Conservation (phyloP, 2,113 vertebrate species). For the Alexandromys fortis region DNA sequence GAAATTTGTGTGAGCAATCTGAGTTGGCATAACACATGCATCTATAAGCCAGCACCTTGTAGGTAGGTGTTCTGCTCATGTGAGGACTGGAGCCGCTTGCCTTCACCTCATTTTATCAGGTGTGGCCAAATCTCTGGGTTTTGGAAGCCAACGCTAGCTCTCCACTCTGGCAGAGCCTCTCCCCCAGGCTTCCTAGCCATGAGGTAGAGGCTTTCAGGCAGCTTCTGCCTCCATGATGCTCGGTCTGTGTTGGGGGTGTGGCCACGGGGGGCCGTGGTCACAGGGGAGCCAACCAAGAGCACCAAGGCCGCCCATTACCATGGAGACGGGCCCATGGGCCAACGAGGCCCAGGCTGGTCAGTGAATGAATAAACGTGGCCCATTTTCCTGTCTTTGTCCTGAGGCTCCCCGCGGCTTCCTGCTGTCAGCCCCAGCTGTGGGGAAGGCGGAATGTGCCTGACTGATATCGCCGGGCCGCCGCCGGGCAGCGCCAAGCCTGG, state of each 20-base stretch:
- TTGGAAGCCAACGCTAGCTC: neutral
- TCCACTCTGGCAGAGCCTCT: neutral
- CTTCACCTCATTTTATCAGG: neutral
- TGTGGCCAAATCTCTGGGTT: neutral
- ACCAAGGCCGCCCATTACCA: constrained; percentile 75
- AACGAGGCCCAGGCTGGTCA: constrained; percentile 82
- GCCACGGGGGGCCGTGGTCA: constrained; percentile 68
- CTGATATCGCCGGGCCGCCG: constrained; percentile 72
- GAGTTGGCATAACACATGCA: fast-evolving
- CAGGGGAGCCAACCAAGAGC: constrained; percentile 71
- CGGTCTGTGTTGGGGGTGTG: constrained; percentile 31
- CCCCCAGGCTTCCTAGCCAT: too few relatives aligned
- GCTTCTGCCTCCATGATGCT: constrained; percentile 8
- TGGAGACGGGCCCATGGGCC: constrained; percentile 82
- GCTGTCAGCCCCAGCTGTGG: constrained; percentile 84
- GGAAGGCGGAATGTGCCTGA: constrained; percentile 81
- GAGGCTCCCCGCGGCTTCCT: constrained; percentile 82
- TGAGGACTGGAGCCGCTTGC: neutral
- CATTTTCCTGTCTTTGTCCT: constrained; percentile 86
- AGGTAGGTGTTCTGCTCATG: neutral
- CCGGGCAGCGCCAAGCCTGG: constrained; percentile 73
- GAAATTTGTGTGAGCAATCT: neutral
- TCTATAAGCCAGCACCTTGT: neutral
- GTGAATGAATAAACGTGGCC: constrained; percentile 85
- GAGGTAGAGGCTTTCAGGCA: neutral